phyloP scores from a whole-genome alignment of 2,888 invertebrate species.

The Agrotis clavis region DNA sequence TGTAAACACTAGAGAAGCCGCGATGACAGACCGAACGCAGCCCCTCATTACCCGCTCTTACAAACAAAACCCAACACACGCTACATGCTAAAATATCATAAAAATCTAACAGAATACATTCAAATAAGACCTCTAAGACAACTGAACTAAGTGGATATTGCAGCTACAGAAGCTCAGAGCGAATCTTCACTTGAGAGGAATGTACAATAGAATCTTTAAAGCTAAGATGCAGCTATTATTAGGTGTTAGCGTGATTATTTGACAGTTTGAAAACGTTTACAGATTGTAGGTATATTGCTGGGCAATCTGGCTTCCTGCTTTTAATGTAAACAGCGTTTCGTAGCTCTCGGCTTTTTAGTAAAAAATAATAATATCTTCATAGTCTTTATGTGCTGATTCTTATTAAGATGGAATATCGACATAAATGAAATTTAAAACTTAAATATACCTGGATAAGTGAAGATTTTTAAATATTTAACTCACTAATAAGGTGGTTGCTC shows the following conservation, averaged over 20 bases:
- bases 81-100: constrained; percentile 82
- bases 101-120: constrained; percentile 68
- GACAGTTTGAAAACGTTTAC: constrained; percentile 91
- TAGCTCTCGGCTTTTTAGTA: constrained; percentile 73
- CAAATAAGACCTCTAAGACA: constrained; percentile 70
- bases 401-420: constrained; percentile 71
- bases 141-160: constrained; percentile 55
- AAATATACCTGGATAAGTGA: constrained; percentile 23
- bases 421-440: constrained; percentile 59
- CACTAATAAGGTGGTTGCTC: not conserved
- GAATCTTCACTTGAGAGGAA: constrained; percentile 76
- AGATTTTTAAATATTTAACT: constrained; percentile 19
- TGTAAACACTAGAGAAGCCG: constrained; percentile 81
- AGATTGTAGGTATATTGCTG: constrained; percentile 83
- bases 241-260: constrained; percentile 90
- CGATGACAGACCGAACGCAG: constrained; percentile 87
- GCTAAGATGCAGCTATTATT: constrained; percentile 88
- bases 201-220: constrained; percentile 87
- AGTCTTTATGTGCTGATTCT: constrained; percentile 75
- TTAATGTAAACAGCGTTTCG: constrained; percentile 88
- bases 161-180: constrained; percentile 46
- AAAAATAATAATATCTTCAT: constrained; percentile 81
- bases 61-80: constrained; percentile 81
- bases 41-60: constrained; percentile 84
- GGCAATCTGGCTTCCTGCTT: constrained; percentile 90